A percentile compares a stretch with the other conserved stretches of the same genome.
These are phyloP conservation scores for Tetragnatha versicolor DNA, from an alignment of 1,140 invertebrate species.

Conservation along the genomic window DNA sequence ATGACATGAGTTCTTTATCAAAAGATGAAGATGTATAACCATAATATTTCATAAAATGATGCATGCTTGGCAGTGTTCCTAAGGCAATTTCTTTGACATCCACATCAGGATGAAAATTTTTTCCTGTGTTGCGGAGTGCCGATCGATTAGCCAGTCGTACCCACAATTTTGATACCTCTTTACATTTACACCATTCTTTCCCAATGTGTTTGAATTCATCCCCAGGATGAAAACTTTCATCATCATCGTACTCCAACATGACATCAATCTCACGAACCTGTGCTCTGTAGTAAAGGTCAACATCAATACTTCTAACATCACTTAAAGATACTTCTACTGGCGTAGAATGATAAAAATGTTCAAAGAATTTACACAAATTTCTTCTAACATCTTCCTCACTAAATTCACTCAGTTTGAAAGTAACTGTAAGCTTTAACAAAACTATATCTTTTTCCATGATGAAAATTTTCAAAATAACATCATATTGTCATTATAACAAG, in stretches of 20 bases:
- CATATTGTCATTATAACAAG: too few species aligned
- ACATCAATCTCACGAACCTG: constrained; percentile 28
- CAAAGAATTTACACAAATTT: too few species aligned
- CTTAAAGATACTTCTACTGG: background rate
- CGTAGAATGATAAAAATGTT: too few species aligned
- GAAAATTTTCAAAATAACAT: too few species aligned
- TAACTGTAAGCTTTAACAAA: too few species aligned
- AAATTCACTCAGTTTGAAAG: too few species aligned
- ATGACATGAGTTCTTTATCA: constrained; percentile 27
- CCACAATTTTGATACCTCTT: constrained; percentile 31
- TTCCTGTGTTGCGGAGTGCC: background rate
- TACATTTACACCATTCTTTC: constrained; percentile 26
- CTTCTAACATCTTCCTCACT: too few species aligned
- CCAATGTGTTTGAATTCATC: constrained; percentile 26
- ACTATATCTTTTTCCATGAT: too few species aligned
- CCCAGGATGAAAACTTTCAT: background rate
- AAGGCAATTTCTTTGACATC: constrained; percentile 42
- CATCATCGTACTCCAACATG: background rate
- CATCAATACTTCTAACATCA: constrained; percentile 17
- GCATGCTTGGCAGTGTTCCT: constrained; percentile 36
- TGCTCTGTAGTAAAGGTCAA: constrained; percentile 28
- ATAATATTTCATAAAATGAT: constrained; percentile 46
- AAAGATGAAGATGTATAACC: constrained; percentile 16
- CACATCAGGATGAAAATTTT: constrained; percentile 37
- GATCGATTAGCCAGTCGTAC: background rate